These are phyloP conservation scores for Sternarchorhynchus goeldii DNA, from an alignment of 2,797 vertebrate genomes.

Conservation along the genomic window DNA sequence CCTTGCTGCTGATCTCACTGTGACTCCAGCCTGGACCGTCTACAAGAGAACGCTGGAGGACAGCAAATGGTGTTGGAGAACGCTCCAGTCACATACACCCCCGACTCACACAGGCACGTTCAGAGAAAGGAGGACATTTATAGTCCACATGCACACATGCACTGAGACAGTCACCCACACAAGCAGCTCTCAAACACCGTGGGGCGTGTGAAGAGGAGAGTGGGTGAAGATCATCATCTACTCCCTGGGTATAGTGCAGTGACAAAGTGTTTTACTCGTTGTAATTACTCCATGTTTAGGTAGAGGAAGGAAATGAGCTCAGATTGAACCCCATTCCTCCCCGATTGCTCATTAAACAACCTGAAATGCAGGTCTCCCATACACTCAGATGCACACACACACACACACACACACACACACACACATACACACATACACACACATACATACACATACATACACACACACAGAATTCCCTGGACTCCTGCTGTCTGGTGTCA, in stretches of 20 bases:
- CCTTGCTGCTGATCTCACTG: conserved; percentile 55
- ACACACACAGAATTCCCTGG: conserved; percentile 51
- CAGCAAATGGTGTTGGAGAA: conserved; percentile 24
- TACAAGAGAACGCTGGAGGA: conserved; percentile 35
- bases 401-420: conserved; percentile 44
- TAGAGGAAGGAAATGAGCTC: conserved; percentile 8
- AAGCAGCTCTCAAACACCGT: conserved; percentile 31
- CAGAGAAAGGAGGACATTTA: conserved; percentile 48
- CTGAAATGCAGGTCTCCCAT: too few species aligned
- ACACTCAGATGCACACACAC: not conserved
- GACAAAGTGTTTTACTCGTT: conserved; percentile 1
- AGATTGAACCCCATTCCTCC: conserved; percentile 5
- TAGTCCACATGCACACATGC: conserved; percentile 37
- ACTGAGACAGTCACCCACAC: conserved; percentile 50
- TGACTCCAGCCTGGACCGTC: conserved; percentile 34
- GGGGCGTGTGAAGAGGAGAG: not conserved
- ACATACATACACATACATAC: conserved; percentile 54
- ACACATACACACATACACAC: conserved; percentile 48
- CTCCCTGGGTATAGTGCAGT: not conserved
- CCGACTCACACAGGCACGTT: conserved; percentile 22
- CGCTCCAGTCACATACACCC: conserved; percentile 41
- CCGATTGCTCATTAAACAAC: not conserved
- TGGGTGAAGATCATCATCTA: not conserved
- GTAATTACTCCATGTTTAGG: not conserved
- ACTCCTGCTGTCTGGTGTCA: conserved; percentile 63